These are phyloP conservation scores for Dolomedes plantarius DNA, from an alignment of 2,888 invertebrate species.

Conservation along the genomic window DNA sequence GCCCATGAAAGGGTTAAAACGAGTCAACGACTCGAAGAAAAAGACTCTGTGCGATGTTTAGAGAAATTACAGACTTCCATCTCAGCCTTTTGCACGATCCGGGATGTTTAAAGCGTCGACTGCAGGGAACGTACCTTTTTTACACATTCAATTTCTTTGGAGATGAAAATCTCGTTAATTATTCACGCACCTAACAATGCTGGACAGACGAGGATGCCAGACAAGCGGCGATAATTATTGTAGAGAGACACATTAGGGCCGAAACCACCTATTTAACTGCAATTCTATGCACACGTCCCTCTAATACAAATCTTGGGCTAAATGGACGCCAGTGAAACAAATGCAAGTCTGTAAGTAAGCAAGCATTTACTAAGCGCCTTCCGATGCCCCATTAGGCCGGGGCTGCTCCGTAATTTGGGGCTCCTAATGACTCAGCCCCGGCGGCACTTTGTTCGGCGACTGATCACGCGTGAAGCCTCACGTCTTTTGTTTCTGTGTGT, in stretches of 20 bases:
- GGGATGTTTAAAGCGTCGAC: not conserved
- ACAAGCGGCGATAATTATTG: not conserved
- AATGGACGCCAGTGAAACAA: slow-evolving; percentile 30
- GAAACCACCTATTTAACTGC: not conserved
- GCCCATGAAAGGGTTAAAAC: too few relatives aligned
- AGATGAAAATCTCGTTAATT: not conserved
- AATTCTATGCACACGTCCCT: not conserved
- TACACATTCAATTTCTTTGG: not conserved
- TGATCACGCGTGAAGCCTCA: slow-evolving; percentile 62
- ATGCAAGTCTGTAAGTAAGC: slow-evolving; percentile 44
- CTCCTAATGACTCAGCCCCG: slow-evolving; percentile 53
- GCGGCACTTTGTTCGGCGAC: slow-evolving; percentile 31
- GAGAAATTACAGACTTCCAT: too few relatives aligned
- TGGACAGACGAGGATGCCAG: not conserved
- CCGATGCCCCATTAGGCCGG: slow-evolving; percentile 55
- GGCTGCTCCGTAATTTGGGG: slow-evolving; percentile 58
- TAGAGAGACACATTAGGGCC: not conserved
- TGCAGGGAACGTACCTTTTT: not conserved
- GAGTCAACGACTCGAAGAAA: too few relatives aligned
- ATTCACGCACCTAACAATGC: not conserved
- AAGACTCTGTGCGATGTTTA: too few relatives aligned
- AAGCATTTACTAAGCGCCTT: slow-evolving; percentile 54
- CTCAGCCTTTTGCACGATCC: too few relatives aligned
- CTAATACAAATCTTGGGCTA: not conserved
- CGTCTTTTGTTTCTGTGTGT: slow-evolving; percentile 51